These are phyloP conservation scores for Synodontis membranacea DNA, from an alignment of 2,113 vertebrate species.

Conservation along the genomic window DNA sequence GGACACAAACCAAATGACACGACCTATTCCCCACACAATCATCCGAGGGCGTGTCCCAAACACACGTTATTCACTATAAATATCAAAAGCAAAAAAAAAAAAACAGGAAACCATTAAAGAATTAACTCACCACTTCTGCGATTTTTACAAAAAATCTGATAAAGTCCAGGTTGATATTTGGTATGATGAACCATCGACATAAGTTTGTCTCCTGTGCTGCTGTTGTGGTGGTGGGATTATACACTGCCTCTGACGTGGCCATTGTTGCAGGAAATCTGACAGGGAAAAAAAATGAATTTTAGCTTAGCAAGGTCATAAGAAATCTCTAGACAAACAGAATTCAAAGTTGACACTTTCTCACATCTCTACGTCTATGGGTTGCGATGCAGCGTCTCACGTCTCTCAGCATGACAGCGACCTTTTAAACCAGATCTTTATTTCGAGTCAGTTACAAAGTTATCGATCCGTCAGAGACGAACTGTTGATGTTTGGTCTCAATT, in stretches of 20 bases:
- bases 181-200: slow-evolving; percentile 7
- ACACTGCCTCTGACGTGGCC: slow-evolving; percentile 27
- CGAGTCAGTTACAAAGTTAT: background rate
- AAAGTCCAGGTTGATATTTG: background rate
- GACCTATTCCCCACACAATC: background rate
- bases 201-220: background rate
- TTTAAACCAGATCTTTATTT: background rate
- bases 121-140: slow-evolving; percentile 45
- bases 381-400: background rate
- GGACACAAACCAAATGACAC: background rate
- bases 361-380: background rate
- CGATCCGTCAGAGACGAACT: background rate
- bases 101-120: background rate
- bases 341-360: background rate
- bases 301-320: background rate
- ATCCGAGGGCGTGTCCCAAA: background rate
- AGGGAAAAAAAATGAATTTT: background rate
- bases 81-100: background rate
- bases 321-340: background rate
- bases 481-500: background rate
- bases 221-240: slow-evolving; percentile 33
- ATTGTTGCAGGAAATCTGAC: slow-evolving; percentile 19
- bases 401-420: background rate
- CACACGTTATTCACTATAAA: background rate
- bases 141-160: slow-evolving; percentile 22